A percentile compares a stretch with the other conserved stretches of the same genome.
phyloP scores from a whole-genome alignment of 2,113 vertebrate species.

The Trematomus loennbergii region DNA sequence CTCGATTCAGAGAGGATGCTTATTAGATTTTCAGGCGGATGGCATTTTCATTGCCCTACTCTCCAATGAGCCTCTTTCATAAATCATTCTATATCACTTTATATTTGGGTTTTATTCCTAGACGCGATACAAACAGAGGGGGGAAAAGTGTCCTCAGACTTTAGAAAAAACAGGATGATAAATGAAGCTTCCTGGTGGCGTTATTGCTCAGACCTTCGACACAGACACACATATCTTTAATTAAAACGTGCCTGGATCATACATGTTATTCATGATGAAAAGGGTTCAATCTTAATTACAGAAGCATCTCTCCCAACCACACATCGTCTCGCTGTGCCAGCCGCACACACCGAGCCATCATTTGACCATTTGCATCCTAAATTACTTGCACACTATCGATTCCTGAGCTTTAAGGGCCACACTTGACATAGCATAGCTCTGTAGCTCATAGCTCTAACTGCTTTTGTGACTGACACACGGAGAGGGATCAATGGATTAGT shows the following conservation, averaged over 20 bases:
- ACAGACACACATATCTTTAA: slow-evolving; percentile 5
- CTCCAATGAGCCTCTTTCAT: slow-evolving; percentile 61
- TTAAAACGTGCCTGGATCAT: not conserved
- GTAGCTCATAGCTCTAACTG: slow-evolving; percentile 81
- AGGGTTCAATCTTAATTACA: not conserved
- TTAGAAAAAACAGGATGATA: slow-evolving; percentile 35
- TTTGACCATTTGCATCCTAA: slow-evolving; percentile 67
- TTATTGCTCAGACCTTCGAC: not conserved
- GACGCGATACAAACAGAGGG: slow-evolving; percentile 27
- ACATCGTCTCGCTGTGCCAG: not conserved
- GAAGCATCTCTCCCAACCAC: slow-evolving; percentile 16
- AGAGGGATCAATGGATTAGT: slow-evolving; percentile 91
- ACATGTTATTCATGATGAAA: slow-evolving; percentile 6
- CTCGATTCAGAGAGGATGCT: slow-evolving; percentile 60
- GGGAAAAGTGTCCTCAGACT: not conserved
- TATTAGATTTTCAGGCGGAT: slow-evolving; percentile 74
- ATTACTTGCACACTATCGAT: slow-evolving; percentile 83
- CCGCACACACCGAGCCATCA: slow-evolving; percentile 11
- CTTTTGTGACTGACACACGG: slow-evolving; percentile 84
- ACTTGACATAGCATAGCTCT: slow-evolving; percentile 88
- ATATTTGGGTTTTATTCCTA: slow-evolving; percentile 50
- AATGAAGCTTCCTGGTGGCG: slow-evolving; percentile 9
- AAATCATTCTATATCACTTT: slow-evolving; percentile 68
- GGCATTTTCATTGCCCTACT: slow-evolving; percentile 76
- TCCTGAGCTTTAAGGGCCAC: slow-evolving; percentile 73